Conservation (phyloP, 2,113 vertebrate species). For the Xenopus laevis region DNA sequence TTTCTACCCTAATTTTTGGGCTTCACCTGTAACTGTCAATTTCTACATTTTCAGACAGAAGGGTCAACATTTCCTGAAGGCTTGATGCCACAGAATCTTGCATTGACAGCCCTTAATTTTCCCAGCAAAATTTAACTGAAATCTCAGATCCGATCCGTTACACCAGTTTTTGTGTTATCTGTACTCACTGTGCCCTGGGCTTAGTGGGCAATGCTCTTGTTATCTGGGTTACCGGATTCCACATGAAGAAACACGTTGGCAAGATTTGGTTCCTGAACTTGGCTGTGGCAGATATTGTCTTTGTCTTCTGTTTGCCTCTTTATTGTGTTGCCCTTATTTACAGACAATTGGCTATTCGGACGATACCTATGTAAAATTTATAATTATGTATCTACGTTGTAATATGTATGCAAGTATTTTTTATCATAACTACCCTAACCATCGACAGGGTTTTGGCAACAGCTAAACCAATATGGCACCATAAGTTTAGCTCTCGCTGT, state of each 20-base stretch:
- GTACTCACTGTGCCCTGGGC: not conserved
- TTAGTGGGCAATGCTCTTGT: slow-evolving; percentile 8
- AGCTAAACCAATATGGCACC: slow-evolving; percentile 24
- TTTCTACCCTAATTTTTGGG: too few species aligned
- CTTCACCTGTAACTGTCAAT: too few species aligned
- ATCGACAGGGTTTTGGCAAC: slow-evolving; percentile 12
- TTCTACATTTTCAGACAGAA: too few species aligned
- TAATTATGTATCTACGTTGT: not conserved
- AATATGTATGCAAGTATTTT: slow-evolving; percentile 20
- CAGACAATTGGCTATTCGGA: slow-evolving; percentile 1
- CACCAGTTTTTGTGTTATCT: not conserved
- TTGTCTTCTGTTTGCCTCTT: not conserved
- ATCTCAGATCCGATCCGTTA: not conserved
- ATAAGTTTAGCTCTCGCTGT: slow-evolving; percentile 1
- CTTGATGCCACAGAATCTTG: too few species aligned
- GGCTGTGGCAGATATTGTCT: slow-evolving; percentile 14
- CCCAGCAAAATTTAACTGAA: too few species aligned
- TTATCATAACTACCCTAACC: slow-evolving; percentile 7
- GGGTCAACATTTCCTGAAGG: too few species aligned
- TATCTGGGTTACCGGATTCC: slow-evolving; percentile 13
- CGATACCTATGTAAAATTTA: not conserved
- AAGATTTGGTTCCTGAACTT: slow-evolving; percentile 30
- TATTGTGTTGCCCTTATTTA: not conserved
- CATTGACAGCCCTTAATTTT: too few species aligned
- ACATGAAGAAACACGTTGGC: not conserved